Conservation (phyloP, 2,797 vertebrate genomes). For the Chloroceryle amazona region DNA sequence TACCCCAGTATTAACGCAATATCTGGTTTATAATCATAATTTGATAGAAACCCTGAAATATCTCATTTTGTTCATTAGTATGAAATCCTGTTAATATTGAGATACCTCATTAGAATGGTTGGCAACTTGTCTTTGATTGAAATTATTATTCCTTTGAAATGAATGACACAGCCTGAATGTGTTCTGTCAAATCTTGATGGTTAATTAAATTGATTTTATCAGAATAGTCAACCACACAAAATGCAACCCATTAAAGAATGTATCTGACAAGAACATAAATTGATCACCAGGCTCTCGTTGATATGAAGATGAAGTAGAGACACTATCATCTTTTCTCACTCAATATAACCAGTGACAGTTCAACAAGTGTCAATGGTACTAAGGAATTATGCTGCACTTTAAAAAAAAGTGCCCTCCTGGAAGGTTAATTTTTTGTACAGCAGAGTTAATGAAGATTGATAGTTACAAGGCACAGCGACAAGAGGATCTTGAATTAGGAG, state of each 20-base stretch:
- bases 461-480: background rate
- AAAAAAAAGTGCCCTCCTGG: background rate
- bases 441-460: constrained; percentile 31
- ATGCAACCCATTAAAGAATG: constrained; percentile 67
- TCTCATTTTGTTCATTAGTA: constrained; percentile 75
- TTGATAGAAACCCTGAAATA: constrained; percentile 72
- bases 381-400: constrained; percentile 4
- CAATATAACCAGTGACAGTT: background rate
- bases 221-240: constrained; percentile 74
- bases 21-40: constrained; percentile 56
- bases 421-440: constrained; percentile 32
- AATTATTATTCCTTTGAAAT: constrained; percentile 78
- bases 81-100: constrained; percentile 72
- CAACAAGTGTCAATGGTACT: background rate
- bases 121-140: constrained; percentile 76
- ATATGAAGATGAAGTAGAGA: constrained; percentile 63
- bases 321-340: background rate
- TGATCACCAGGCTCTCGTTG: constrained; percentile 52
- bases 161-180: constrained; percentile 75
- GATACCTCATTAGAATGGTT: constrained; percentile 76
- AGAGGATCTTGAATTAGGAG: background rate
- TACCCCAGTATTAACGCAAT: constrained; percentile 73
- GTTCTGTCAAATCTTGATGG: constrained; percentile 76
- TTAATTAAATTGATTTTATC: constrained; percentile 81
- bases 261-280: constrained; percentile 77